These are phyloP conservation scores for Esperia sulphurella DNA, from an alignment of 2,888 invertebrate genomes.

Conservation along the genomic window DNA sequence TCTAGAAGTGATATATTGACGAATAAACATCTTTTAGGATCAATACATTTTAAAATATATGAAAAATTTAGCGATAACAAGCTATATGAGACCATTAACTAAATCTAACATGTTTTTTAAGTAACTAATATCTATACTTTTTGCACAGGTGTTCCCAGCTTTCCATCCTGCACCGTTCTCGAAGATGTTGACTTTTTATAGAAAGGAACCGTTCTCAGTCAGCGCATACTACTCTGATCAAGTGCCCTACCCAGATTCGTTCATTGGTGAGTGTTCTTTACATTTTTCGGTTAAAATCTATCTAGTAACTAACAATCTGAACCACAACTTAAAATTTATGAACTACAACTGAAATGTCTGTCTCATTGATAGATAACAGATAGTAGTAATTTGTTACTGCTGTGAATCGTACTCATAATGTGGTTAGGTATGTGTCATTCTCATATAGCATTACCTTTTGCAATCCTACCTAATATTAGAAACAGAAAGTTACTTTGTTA, in stretches of 20 bases:
- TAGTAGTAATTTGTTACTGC: neutral
- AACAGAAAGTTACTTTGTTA: too few species aligned
- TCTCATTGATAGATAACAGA: constrained; percentile 1
- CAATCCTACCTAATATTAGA: too few species aligned
- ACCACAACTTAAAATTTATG: too few species aligned
- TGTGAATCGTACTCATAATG: neutral
- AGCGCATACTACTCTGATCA: constrained; percentile 89
- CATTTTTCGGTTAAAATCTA: neutral
- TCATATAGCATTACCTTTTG: neutral
- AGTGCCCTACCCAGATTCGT: constrained; percentile 86
- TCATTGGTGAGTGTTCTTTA: constrained; percentile 83
- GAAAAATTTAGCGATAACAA: too few species aligned
- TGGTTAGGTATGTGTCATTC: neutral
- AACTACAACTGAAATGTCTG: neutral
- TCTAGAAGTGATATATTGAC: too few species aligned
- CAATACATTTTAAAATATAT: too few species aligned
- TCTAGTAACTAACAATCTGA: neutral
- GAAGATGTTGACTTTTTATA: constrained; percentile 95
- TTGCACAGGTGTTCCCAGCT: constrained; percentile 85
- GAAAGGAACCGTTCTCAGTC: constrained; percentile 92
- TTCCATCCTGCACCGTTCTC: constrained; percentile 96
- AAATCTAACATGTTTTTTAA: too few species aligned
- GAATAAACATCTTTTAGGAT: too few species aligned
- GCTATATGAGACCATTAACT: neutral
- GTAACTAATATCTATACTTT: too few species aligned